Base-by-base conservation (phyloP, 2,113 vertebrate genomes). In the Stigmatopora nigra region DNA sequence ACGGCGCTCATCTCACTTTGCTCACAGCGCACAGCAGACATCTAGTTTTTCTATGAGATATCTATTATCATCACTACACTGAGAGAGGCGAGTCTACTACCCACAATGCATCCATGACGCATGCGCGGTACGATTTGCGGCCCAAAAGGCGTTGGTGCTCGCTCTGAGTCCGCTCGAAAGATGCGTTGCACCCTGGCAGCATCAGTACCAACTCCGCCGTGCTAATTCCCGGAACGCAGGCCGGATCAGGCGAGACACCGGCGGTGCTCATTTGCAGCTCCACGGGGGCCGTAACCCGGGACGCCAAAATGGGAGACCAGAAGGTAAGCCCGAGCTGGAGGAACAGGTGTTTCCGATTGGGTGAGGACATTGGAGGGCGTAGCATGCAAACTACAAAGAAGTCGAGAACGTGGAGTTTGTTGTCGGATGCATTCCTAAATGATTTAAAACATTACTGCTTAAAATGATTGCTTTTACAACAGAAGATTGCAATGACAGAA, bases 241-340 rank as follows among this genome's bases (percentile, higher is more conserved):
- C 48, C 51, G 7, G 22, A 70, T 77, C 46, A 35, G 55, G 65
- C 62, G 63, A 63, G 55, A 59, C 3, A 45, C n/a, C 63, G 1
- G 35, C 57, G 63, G 58, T 25, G 71, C n/a, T 57, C 72, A 71
- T 63, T 56, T 64, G 69, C 45, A 48, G 68, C 70, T 69, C 48
- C 12, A 35, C 61, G 60, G 61, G 67, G 58, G 67, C 71, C 58
- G 79, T 36, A 52, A 60, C 60, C 49, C 69, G 64, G 69, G 64
- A 65, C 65, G 65, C 61, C 71, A 74, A 47, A 60, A 92, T 92
- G 91, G 90, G 83, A 12, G 91, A 92, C 68, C 89, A 91, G 71
- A 91, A 91, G 89, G 91, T 91, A 84, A 84, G 85, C 63, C 68
- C 41, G 53, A 46, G 49, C 65, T 69, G 17, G 72, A 60, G 72